These are phyloP conservation scores for Menidia menidia DNA, from an alignment of 2,797 vertebrate species.

Conservation along the genomic window DNA sequence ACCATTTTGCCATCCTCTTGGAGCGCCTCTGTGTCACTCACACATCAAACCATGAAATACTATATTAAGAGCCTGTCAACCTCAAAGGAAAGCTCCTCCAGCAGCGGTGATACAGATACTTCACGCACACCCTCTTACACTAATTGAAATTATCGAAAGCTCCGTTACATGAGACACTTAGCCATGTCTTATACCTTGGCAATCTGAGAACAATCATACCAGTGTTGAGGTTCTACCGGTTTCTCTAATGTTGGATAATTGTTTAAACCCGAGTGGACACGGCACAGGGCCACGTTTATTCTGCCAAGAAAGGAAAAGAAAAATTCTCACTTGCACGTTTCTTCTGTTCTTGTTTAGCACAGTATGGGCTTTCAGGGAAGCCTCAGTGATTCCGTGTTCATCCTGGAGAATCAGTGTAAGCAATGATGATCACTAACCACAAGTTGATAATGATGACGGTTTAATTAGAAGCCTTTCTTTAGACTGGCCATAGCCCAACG, in stretches of 20 bases:
- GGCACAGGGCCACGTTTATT: constrained; percentile 70
- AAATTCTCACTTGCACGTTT: constrained; percentile 66
- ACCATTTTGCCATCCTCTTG: constrained; percentile 83
- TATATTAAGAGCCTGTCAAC: constrained; percentile 81
- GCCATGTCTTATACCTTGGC: constrained; percentile 69
- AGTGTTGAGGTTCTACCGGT: constrained; percentile 70
- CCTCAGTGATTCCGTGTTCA: constrained; percentile 82
- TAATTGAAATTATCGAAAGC: constrained; percentile 84
- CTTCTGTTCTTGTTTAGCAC: constrained; percentile 82
- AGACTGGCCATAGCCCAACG: constrained; percentile 82
- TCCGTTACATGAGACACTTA: constrained; percentile 76
- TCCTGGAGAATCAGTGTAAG: constrained; percentile 79
- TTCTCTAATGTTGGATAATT: constrained; percentile 83
- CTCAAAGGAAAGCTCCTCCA: constrained; percentile 77
- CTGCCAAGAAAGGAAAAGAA: constrained; percentile 69
- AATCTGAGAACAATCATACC: constrained; percentile 66
- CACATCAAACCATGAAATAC: constrained; percentile 83
- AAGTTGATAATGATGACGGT: constrained; percentile 89
- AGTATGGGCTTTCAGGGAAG: constrained; percentile 74
- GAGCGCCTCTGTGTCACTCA: constrained; percentile 82
- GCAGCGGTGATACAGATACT: constrained; percentile 75
- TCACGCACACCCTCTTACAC: constrained; percentile 78
- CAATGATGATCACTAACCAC: constrained; percentile 82
- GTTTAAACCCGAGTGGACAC: constrained; percentile 86
- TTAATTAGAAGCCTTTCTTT: constrained; percentile 90